phyloP scores from a whole-genome alignment of 92 coral and sea anemone species.

The Hydrozoanthus gracilis region DNA sequence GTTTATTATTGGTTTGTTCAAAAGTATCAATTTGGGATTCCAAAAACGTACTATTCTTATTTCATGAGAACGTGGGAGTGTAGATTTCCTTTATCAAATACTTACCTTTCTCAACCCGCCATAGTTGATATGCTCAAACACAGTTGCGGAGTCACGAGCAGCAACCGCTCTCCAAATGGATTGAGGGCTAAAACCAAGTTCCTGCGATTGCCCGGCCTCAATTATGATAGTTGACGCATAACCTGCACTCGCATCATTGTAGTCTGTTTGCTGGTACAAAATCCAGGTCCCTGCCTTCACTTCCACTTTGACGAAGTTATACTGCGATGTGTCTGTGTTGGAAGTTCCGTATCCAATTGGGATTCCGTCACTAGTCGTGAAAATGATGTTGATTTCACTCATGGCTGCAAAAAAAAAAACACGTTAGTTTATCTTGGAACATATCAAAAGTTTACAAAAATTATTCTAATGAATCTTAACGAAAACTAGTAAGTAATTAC shows the following conservation, averaged over 20 bases:
- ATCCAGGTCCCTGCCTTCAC: conserved; percentile 31
- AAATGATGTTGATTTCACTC: not conserved
- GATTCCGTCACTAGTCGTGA: not conserved
- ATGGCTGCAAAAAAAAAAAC: not conserved
- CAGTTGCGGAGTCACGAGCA: not conserved
- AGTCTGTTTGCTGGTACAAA: not conserved
- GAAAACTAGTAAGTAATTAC: no score
- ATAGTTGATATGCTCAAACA: conserved; percentile 40
- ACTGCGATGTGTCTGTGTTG: not conserved
- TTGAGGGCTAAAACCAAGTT: not conserved
- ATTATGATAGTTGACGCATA: not conserved
- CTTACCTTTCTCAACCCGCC: conserved; percentile 28
- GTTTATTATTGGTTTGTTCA: no score
- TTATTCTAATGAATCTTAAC: no score
- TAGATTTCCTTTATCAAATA: not conserved
- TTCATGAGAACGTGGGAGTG: no score
- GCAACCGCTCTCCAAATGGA: conserved; percentile 35
- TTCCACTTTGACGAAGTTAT: not conserved
- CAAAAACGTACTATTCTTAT: no score
- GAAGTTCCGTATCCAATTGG: not conserved
- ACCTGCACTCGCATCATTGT: not conserved
- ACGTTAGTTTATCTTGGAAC: not conserved
- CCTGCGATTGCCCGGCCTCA: not conserved
- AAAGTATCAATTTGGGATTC: no score
- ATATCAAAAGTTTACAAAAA: not conserved